Percentiles rank a stretch among this genome's conserved stretches.
phyloP scores from a whole-genome alignment of 2,113 vertebrate species.

The Sardina pilchardus region DNA sequence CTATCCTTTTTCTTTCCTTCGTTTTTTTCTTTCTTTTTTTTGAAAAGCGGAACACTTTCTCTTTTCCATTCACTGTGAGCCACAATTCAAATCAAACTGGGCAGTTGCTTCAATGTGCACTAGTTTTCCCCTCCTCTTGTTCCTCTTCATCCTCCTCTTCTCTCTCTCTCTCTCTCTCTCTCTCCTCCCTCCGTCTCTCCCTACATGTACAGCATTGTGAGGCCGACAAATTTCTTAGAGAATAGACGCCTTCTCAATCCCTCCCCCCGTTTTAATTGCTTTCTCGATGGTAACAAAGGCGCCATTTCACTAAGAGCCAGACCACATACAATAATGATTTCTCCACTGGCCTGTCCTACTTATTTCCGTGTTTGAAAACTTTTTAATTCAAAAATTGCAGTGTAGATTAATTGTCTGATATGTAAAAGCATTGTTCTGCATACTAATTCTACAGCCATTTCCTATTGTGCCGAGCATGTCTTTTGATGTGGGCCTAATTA shows the following conservation, averaged over 20 bases:
- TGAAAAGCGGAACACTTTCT: constrained; percentile 38
- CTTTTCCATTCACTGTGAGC: constrained; percentile 48
- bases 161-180: not conserved
- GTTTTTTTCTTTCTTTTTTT: not conserved
- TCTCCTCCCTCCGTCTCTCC: constrained; percentile 2
- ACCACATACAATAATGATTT: constrained; percentile 65
- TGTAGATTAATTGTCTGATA: constrained; percentile 81
- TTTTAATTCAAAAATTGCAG: constrained; percentile 72
- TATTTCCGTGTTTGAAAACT: constrained; percentile 67
- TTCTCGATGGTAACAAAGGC: constrained; percentile 69
- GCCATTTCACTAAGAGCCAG: constrained; percentile 61
- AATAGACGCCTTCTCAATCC: constrained; percentile 59
- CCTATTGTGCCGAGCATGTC: constrained; percentile 66
- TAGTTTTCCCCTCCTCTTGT: constrained; percentile 22
- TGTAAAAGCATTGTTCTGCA: constrained; percentile 74
- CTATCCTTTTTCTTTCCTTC: not conserved
- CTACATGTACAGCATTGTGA: constrained; percentile 34
- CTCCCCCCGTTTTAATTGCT: constrained; percentile 73
- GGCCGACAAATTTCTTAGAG: constrained; percentile 61
- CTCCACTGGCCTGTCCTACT: constrained; percentile 76
- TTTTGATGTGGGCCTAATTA: constrained; percentile 68
- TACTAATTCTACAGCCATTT: constrained; percentile 71
- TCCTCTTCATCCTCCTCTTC: not conserved
- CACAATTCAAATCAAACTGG: constrained; percentile 45
- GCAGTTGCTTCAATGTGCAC: constrained; percentile 40